These are phyloP conservation scores for Dynastes maya DNA, from an alignment of 2,888 invertebrate species.

Conservation along the genomic window DNA sequence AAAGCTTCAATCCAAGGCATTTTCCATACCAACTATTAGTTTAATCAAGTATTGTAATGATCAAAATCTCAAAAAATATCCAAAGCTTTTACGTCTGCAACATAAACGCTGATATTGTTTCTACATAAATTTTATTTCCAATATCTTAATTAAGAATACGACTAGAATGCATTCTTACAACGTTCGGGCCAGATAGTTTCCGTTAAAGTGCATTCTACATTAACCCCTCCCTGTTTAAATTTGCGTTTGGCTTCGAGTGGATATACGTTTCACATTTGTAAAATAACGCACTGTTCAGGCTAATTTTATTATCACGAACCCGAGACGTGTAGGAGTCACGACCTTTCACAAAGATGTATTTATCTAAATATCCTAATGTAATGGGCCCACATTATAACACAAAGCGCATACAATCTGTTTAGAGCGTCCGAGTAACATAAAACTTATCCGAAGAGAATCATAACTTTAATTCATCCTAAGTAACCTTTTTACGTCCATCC, in stretches of 20 bases:
- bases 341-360: conserved; percentile 29
- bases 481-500: conserved; percentile 20
- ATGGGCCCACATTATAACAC: conserved; percentile 30
- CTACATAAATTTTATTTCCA: too few species aligned
- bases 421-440: conserved; percentile 26
- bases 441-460: conserved; percentile 29
- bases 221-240: too few species aligned
- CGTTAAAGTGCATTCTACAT: too few species aligned
- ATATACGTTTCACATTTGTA: conserved; percentile 1
- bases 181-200: too few species aligned
- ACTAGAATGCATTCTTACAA: too few species aligned
- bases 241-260: background rate
- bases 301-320: conserved; percentile 33
- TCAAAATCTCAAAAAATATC: too few species aligned
- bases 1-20: too few species aligned
- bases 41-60: too few species aligned
- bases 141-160: too few species aligned
- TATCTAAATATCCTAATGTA: conserved; percentile 41
- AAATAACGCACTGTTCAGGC: background rate
- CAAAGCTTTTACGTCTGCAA: too few species aligned
- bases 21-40: too few species aligned
- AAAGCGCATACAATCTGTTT: conserved; percentile 34
- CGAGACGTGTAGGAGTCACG: conserved; percentile 20
- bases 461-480: conserved; percentile 40
- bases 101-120: too few species aligned